Base-by-base conservation (phyloP, 2,888 invertebrate genomes). In the Oxyteleia sp. region DNA sequence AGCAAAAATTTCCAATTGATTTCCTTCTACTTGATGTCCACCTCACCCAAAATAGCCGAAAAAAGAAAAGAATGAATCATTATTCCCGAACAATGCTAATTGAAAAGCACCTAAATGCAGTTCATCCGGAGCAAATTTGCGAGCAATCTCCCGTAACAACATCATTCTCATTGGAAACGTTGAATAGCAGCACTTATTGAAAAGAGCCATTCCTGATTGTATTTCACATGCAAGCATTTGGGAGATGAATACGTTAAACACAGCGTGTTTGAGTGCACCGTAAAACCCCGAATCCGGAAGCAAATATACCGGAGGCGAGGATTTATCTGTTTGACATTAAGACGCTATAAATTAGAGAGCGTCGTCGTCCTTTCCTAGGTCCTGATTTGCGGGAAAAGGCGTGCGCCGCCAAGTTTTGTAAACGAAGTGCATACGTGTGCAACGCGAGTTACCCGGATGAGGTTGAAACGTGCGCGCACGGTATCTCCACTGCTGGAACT, bases 291-390 rank as follows among this genome's bases (percentile, higher is more conserved):
- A 61, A 71, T 72, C 32, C 53, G 41, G 74, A 47, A 57, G 61
- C 69, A 69, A 68, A 81, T 69, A 75, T 47, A 68, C 29, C 55
- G 13, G 7, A 4, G 11, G 45, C 11, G 63, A 69, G 35, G 61
- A 81, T 81, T 81, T 81, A 75, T 81, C 69, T 55, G 75, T 81
- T 68, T 74, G 74, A 81, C 81, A 75, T 81, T 81, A 81, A 72
- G 80, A 68, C 45, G 80, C 71, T 49, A 68, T 81, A 81, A 81
- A 81, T 81, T 69, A 75, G 20, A 55, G 57, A 49, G 18, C 45
- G 75, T 81, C 53, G 61, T 74, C 53, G 26, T n/a, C 23, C 51
- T 38, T 15, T 35, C 38, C 57, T 29, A 0, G 20, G 57, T 35
- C 59, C n/a, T 74, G 38, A 64, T 57, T 63, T 47, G 23, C 47